phyloP scores from a whole-genome alignment of 2,888 invertebrate genomes.

The Erynnis tages region DNA sequence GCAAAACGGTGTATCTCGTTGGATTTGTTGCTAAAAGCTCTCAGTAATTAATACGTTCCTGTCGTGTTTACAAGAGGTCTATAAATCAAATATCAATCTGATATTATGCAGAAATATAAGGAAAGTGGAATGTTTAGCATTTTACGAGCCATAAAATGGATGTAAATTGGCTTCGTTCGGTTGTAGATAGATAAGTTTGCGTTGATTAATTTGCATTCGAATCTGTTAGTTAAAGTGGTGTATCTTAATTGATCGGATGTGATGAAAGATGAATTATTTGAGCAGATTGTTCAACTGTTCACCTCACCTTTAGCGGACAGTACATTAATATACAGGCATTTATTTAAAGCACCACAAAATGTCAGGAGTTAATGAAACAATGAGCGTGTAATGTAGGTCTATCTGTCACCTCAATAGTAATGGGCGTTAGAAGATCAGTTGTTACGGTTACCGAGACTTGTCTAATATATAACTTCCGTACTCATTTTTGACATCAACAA shows the following conservation, averaged over 20 bases:
- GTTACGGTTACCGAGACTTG: slow-evolving; percentile 10
- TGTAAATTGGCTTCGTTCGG: slow-evolving; percentile 25
- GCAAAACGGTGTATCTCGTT: slow-evolving; percentile 13
- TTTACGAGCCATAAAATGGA: slow-evolving; percentile 28
- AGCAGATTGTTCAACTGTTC: slow-evolving; percentile 12
- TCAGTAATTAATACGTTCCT: slow-evolving; percentile 20
- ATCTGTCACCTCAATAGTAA: slow-evolving; percentile 28
- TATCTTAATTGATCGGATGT: slow-evolving; percentile 27
- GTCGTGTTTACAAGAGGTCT: slow-evolving; percentile 21
- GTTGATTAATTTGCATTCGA: slow-evolving; percentile 26
- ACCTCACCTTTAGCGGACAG: slow-evolving; percentile 26
- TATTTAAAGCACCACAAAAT: slow-evolving; percentile 36
- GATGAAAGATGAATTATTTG: slow-evolving; percentile 29
- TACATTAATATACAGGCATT: slow-evolving; percentile 34
- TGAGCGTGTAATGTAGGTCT: slow-evolving; percentile 30
- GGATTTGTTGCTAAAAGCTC: slow-evolving; percentile 27
- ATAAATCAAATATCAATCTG: slow-evolving; percentile 28
- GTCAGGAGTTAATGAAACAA: slow-evolving; percentile 37
- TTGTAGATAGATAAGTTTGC: slow-evolving; percentile 27
- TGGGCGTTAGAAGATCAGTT: slow-evolving; percentile 17
- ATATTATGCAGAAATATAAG: slow-evolving; percentile 27
- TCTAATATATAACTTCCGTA: slow-evolving; percentile 22
- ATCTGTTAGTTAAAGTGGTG: slow-evolving; percentile 20
- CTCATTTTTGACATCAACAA: neutral
- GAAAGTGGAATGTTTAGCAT: slow-evolving; percentile 28